Percentiles rank a stretch among this genome's conserved stretches.
Conservation (phyloP, 1,140 invertebrate genomes). For the Magallana gigas region DNA sequence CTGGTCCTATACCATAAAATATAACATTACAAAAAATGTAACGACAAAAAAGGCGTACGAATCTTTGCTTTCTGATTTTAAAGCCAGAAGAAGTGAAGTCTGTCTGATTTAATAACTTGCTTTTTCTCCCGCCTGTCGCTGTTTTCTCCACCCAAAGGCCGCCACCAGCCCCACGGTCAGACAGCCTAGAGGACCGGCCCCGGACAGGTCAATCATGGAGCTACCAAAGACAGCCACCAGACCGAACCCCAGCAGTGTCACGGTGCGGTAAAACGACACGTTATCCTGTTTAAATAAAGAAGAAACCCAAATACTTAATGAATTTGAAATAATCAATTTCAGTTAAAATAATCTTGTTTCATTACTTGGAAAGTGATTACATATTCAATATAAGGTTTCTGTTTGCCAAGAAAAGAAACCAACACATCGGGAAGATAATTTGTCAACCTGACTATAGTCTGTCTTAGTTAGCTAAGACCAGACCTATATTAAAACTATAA, state of each 20-base stretch:
- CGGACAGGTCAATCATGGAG: constrained; percentile 87
- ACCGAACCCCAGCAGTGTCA: constrained; percentile 84
- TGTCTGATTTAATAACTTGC: constrained; percentile 46
- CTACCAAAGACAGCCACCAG: constrained; percentile 91
- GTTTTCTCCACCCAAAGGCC: constrained; percentile 78
- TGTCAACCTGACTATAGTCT: too few relatives aligned
- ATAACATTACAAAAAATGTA: not conserved
- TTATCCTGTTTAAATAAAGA: constrained; percentile 67
- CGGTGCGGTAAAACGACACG: constrained; percentile 81
- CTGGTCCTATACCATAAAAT: not conserved
- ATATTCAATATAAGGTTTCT: too few relatives aligned
- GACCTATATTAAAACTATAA: too few relatives aligned
- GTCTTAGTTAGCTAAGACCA: too few relatives aligned
- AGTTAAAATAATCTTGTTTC: too few relatives aligned
- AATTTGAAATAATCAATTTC: too few relatives aligned
- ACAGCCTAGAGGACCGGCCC: constrained; percentile 90
- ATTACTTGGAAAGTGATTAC: too few relatives aligned
- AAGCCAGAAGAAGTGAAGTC: too few relatives aligned
- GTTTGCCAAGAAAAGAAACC: too few relatives aligned
- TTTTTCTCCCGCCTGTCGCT: constrained; percentile 61
- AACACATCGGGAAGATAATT: too few relatives aligned
- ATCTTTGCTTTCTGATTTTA: too few relatives aligned
- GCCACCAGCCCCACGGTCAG: constrained; percentile 91
- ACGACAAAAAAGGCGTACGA: too few relatives aligned
- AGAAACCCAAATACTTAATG: not conserved